Evolutionary conservation across 1,140 invertebrate species (phyloP).

Genomic region (Eufriesea mexicana): DNA sequence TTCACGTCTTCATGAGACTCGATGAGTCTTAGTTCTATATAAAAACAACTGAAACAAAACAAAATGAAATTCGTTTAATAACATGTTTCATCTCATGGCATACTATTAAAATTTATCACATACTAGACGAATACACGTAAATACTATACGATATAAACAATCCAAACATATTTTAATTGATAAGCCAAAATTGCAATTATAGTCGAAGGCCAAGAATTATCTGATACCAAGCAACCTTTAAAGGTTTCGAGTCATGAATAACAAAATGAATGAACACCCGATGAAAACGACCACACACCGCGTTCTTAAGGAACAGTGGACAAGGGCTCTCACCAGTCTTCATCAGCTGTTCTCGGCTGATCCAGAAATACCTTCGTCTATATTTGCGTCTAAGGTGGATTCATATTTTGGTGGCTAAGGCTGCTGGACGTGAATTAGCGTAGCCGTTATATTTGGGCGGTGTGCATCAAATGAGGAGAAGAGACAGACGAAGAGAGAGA

Average conservation of each 20-base stretch:
- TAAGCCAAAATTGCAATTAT: too few species aligned
- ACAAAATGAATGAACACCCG: constrained; percentile 7
- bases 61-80: neutral
- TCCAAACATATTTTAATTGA: too few species aligned
- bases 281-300: neutral
- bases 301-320: neutral
- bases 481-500: constrained; percentile 14
- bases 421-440: constrained; percentile 62
- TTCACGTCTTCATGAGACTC: too few species aligned
- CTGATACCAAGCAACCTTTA: too few species aligned
- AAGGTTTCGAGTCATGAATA: neutral
- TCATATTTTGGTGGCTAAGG: constrained; percentile 75
- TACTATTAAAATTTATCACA: too few species aligned
- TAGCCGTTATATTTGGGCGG: constrained; percentile 78
- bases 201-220: too few species aligned
- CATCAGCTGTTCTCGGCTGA: constrained; percentile 36
- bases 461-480: constrained; percentile 37
- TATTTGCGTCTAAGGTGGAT: constrained; percentile 78
- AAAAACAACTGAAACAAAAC: neutral
- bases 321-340: neutral
- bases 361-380: constrained; percentile 80
- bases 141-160: too few species aligned
- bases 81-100: neutral
- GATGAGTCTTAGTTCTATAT: too few species aligned
- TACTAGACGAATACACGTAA: too few species aligned